A percentile compares a stretch with the other conserved stretches of the same genome.
Conservation (phyloP, 2,888 invertebrate species). For the Drosophila rellima region DNA sequence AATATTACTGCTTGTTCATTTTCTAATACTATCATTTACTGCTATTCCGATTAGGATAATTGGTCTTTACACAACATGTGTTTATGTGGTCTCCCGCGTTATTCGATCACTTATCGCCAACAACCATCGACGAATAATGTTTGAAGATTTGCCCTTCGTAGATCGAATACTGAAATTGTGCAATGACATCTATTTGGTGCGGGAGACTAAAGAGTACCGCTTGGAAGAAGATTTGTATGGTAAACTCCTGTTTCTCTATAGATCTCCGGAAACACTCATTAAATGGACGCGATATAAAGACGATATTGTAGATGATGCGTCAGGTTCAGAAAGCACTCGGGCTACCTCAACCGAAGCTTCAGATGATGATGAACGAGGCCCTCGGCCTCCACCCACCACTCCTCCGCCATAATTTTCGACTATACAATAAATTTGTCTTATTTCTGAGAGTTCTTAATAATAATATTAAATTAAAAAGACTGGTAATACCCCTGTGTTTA, state of each 20-base stretch:
- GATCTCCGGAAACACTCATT: conserved; percentile 98
- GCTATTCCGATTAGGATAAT: conserved; percentile 90
- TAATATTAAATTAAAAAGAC: neutral
- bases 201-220: conserved; percentile 95
- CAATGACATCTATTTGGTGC: conserved; percentile 93
- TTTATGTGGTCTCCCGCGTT: conserved; percentile 95
- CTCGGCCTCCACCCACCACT: neutral
- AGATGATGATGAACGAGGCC: neutral
- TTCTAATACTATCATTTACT: neutral
- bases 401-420: conserved; percentile 1
- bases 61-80: conserved; percentile 97
- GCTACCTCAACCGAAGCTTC: neutral
- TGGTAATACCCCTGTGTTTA: conserved; percentile 6
- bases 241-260: conserved; percentile 97
- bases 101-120: conserved; percentile 94
- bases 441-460: neutral
- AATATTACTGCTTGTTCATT: neutral
- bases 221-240: conserved; percentile 98
- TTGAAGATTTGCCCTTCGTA: conserved; percentile 93
- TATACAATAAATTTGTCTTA: neutral
- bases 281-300: conserved; percentile 88
- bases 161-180: conserved; percentile 93
- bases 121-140: conserved; percentile 94
- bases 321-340: conserved; percentile 16
- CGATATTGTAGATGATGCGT: conserved; percentile 54